A percentile compares a stretch with the other conserved stretches of the same genome.
These are phyloP conservation scores for Punctoribates punctum DNA, from an alignment of 2,888 invertebrate species.

Conservation along the genomic window DNA sequence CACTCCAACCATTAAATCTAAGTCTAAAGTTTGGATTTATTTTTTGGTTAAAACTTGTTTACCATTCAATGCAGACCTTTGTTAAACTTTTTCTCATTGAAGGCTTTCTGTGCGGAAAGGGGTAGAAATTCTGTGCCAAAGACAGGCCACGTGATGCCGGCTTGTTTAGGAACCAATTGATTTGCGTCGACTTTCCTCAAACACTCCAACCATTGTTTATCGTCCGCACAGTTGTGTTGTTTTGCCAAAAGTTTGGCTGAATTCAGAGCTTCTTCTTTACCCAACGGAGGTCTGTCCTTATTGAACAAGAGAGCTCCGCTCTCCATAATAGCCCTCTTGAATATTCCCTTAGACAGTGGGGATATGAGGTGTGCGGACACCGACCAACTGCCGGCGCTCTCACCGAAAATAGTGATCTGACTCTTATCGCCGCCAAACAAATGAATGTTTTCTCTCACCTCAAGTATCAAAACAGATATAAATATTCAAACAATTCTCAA, in stretches of 20 bases:
- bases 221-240: not conserved
- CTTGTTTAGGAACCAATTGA: not conserved
- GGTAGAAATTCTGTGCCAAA: not conserved
- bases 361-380: slow-evolving; percentile 20
- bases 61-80: not conserved
- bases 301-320: not conserved
- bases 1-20: not conserved
- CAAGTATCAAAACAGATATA: too few species aligned
- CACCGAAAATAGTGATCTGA: too few species aligned
- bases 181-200: not conserved
- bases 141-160: not conserved
- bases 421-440: too few species aligned
- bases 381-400: not conserved
- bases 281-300: too few species aligned
- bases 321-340: slow-evolving; percentile 31
- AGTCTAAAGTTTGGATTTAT: not conserved
- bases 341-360: slow-evolving; percentile 13
- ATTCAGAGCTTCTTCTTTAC: not conserved
- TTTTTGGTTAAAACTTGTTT: too few species aligned
- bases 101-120: not conserved
- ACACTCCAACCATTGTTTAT: slow-evolving; percentile 3
- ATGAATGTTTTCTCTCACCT: too few species aligned
- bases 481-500: too few species aligned
- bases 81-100: not conserved
- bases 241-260: not conserved